phyloP scores from a whole-genome alignment of 2,113 vertebrate species.

The Butorides virescens region DNA sequence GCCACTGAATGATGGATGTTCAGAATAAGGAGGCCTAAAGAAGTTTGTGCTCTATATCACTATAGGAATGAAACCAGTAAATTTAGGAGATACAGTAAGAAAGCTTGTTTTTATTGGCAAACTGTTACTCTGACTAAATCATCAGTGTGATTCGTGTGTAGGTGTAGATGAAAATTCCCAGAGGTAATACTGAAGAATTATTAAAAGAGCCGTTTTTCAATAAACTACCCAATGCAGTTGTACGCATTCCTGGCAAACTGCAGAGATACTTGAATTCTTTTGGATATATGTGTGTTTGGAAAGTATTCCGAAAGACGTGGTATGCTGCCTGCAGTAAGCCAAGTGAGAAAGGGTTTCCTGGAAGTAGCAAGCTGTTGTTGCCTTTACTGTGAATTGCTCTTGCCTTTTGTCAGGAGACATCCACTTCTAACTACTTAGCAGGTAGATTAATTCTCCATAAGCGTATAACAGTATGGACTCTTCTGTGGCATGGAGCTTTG shows the following conservation, averaged over 20 bases:
- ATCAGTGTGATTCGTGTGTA: neutral
- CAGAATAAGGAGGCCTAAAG: neutral
- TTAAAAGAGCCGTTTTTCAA: neutral
- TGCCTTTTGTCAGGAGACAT: neutral
- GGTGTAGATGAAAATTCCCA: slow-evolving; percentile 17
- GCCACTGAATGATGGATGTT: neutral
- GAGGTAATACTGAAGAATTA: slow-evolving; percentile 4
- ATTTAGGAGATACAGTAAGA: neutral
- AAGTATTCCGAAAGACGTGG: neutral
- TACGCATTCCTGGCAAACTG: neutral
- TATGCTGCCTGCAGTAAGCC: neutral
- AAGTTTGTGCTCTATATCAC: neutral
- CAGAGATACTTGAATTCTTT: neutral
- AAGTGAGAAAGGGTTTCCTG: neutral
- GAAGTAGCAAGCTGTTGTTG: neutral
- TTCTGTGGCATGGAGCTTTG: neutral
- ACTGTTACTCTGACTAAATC: slow-evolving; percentile 2
- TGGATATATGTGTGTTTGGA: neutral
- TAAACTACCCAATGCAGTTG: neutral
- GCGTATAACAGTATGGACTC: neutral
- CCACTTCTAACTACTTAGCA: neutral
- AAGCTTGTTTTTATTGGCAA: slow-evolving; percentile 11
- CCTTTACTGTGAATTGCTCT: neutral
- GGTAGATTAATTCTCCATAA: neutral
- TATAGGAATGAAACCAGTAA: neutral